Evolutionary conservation across 2,113 vertebrate species (phyloP), one percentile per base, ranked within the genome.

Genomic region (Lampris megalopsis): DNA sequence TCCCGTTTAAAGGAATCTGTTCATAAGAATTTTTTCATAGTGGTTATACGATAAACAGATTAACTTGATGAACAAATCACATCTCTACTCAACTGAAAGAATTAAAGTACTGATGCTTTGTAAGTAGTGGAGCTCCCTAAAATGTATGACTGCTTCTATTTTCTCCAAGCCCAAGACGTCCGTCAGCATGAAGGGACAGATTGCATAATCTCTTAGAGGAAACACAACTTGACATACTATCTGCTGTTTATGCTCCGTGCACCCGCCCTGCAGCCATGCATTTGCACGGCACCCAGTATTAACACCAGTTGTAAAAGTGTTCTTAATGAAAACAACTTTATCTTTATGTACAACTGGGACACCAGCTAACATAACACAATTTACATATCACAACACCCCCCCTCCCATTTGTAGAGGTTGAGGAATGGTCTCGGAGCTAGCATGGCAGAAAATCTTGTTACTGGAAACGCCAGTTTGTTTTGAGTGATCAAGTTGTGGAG

Each of bases 381-480:
- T 9, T 59, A 13, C 3, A 11, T 2, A 49, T 36, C 61, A 42
- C 35, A 3, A 41, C 24, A 3, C 2, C 35, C 1, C 5, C 1
- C 68, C 36, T 42, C 37, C 9, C 57, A 5, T 48, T 50, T 72
- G 4, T 50, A 10, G 38, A 40, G 10, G 42, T 42, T 48, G 2
- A n/a, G 47, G 13, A 57, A 37, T 45, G 10, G 35, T 58, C 37
- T 5, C 6, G 71, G 43, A 67, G 42, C 1, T 49, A 65, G 49
- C 37, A 35, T 3, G 49, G 9, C 13, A 54, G 48, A 0, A 3
- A 47, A 41, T 50, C 38, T 3, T 53, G 4, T 8, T 83, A 89
- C 83, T n/a, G 71, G 77, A 90, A 79, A 75, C 69, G 79, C 86
- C 69, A 61, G 86, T 87, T 87, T 73, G 68, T 71, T 56, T 10